Conservation (phyloP, 2,888 invertebrate genomes). For the Cheiracanthium punctorium region DNA sequence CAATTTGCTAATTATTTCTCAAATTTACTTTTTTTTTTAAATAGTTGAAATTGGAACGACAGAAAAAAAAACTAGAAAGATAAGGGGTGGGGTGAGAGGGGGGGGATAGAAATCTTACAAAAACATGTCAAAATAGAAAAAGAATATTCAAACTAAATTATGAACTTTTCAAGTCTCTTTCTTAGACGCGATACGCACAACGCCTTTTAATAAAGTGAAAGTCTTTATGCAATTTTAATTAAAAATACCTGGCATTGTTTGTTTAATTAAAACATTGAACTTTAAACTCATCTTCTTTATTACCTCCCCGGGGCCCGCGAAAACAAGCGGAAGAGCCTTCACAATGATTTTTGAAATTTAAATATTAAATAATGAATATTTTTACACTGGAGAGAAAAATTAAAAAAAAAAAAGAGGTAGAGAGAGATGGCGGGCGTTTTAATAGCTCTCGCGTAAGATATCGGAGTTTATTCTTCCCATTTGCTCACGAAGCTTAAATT, state of each 20-base stretch:
- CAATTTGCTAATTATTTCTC: no score
- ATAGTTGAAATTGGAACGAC: no score
- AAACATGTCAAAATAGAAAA: no score
- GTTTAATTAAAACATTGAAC: background rate
- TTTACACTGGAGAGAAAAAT: background rate
- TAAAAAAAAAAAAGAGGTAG: background rate
- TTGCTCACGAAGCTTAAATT: background rate
- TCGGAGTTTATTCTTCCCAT: background rate
- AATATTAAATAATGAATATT: background rate
- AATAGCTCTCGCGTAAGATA: background rate
- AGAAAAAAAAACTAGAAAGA: no score
- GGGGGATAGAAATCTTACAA: no score
- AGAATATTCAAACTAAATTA: no score
- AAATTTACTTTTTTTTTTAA: no score
- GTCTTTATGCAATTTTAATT: background rate
- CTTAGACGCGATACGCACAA: background rate
- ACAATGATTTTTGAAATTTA: background rate
- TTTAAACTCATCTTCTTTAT: background rate
- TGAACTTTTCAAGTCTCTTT: no score
- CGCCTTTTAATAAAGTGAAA: background rate
- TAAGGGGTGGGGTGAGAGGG: no score
- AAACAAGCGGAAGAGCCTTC: background rate
- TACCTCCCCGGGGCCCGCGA: background rate
- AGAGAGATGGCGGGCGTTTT: background rate
- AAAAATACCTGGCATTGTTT: slow-evolving; percentile 2